Conservation (phyloP, 2,113 vertebrate genomes). For the Stomatorhinus ivindoensis region DNA sequence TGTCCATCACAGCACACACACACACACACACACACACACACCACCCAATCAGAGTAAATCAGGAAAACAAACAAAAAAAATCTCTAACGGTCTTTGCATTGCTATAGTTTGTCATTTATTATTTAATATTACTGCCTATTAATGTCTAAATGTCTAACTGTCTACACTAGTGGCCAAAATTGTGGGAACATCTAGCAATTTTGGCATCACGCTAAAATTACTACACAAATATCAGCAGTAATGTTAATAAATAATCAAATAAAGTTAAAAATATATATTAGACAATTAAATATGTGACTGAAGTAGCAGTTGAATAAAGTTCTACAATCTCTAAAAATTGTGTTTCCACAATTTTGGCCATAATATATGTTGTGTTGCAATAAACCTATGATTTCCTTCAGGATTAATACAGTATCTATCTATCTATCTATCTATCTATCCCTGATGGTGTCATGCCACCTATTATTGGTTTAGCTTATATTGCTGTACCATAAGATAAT, state of each 20-base stretch:
- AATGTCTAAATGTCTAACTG: not conserved
- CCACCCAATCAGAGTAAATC: not conserved
- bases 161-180: not conserved
- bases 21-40: not conserved
- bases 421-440: no score
- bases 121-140: not conserved
- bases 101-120: not conserved
- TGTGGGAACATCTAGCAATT: no score
- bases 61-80: not conserved
- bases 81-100: not conserved
- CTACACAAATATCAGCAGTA: no score
- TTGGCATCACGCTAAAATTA: no score
- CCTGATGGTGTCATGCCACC: not conserved
- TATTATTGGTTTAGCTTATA: not conserved
- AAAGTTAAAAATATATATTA: no score
- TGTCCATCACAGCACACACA: not conserved
- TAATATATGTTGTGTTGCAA: not conserved
- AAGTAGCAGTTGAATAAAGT: no score
- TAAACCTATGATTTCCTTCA: not conserved
- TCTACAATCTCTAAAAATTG: no score
- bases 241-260: no score
- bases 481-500: not conserved
- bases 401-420: not conserved
- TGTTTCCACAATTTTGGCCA: no score
- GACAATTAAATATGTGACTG: no score